phyloP scores from a whole-genome alignment of 2,797 vertebrate species.

The Cyclura pinguis region DNA sequence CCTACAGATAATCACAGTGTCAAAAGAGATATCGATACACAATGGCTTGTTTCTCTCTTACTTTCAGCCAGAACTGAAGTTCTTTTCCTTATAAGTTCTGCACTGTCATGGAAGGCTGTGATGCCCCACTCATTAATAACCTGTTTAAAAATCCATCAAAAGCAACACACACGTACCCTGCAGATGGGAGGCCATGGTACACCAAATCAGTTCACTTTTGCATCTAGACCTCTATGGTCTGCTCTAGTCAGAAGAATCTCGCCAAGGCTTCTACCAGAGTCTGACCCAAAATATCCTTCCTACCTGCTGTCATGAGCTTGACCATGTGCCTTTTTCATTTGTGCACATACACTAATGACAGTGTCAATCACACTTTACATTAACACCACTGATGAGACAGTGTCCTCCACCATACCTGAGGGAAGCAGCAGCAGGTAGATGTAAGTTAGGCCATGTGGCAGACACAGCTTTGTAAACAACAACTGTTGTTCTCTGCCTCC shows the following conservation, averaged over 20 bases:
- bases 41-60: constrained; percentile 42
- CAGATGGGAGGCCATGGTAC: background rate
- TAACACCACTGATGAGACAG: too few species aligned
- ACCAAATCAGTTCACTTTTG: background rate
- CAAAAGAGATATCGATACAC: constrained; percentile 15
- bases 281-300: background rate
- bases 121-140: constrained; percentile 51
- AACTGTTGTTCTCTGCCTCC: background rate
- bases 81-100: constrained; percentile 34
- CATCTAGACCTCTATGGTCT: background rate
- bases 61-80: constrained; percentile 31
- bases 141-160: constrained; percentile 61
- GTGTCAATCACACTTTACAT: too few species aligned
- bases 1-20: constrained; percentile 46
- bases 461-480: background rate
- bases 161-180: background rate
- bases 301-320: background rate
- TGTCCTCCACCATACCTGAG: too few species aligned
- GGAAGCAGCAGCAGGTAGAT: too few species aligned
- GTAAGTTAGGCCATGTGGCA: background rate
- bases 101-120: constrained; percentile 43
- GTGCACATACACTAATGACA: background rate
- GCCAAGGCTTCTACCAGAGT: too few species aligned
- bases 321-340: background rate
- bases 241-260: background rate